A percentile compares a stretch with the other conserved stretches of the same genome.
These are phyloP conservation scores for Bambusicola thoracicus DNA, from an alignment of 2,113 vertebrate genomes.

Conservation along the genomic window DNA sequence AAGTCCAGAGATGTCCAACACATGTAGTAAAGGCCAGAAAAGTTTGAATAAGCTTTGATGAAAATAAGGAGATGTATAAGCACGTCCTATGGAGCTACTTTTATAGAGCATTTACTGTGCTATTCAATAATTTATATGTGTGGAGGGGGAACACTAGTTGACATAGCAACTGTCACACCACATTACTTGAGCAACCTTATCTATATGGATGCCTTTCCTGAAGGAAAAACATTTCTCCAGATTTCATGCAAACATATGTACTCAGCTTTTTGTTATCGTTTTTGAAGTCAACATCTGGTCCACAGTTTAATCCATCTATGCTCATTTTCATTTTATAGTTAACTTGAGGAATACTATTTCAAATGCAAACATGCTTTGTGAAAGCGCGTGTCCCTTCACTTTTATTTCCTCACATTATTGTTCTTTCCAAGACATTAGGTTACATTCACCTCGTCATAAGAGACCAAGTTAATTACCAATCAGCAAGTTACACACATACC, in stretches of 20 bases:
- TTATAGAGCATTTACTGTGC: constrained; percentile 63
- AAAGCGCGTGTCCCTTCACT: not conserved
- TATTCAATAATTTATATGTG: constrained; percentile 71
- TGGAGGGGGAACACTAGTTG: constrained; percentile 59
- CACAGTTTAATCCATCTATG: not conserved
- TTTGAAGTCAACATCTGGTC: constrained; percentile 72
- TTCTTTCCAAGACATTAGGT: not conserved
- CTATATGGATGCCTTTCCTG: constrained; percentile 72
- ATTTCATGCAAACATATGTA: constrained; percentile 52
- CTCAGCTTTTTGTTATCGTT: constrained; percentile 53
- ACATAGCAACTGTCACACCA: constrained; percentile 77
- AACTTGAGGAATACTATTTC: constrained; percentile 39
- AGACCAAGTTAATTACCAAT: not conserved
- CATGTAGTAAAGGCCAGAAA: constrained; percentile 33
- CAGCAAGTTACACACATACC: not conserved
- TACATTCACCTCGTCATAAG: not conserved
- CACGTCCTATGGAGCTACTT: constrained; percentile 48
- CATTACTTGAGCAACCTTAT: constrained; percentile 67
- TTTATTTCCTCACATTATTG: not conserved
- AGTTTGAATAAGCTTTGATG: constrained; percentile 55
- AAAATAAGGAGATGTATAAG: constrained; percentile 35
- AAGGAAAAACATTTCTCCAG: constrained; percentile 64
- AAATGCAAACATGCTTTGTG: constrained; percentile 24
- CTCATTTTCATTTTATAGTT: constrained; percentile 41
- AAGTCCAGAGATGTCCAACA: constrained; percentile 14